Percentiles rank a stretch among this genome's conserved stretches.
These are phyloP conservation scores for Anguilla megastoma DNA, from an alignment of 2,797 vertebrate species.

Conservation along the genomic window DNA sequence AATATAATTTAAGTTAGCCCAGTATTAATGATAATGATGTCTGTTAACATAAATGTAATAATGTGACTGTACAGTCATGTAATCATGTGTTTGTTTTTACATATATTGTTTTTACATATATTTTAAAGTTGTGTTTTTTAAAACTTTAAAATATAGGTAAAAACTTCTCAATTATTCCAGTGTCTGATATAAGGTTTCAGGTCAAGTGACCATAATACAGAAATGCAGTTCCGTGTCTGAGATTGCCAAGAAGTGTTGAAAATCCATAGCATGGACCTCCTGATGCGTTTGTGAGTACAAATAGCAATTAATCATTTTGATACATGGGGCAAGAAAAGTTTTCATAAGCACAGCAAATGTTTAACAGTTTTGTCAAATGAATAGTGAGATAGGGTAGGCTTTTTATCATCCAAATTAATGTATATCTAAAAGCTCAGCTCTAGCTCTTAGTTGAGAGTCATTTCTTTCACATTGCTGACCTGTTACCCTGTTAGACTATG, in stretches of 20 bases:
- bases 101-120: not conserved
- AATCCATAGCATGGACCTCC: constrained; percentile 8
- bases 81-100: not conserved
- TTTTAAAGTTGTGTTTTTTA: not conserved
- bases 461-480: constrained; percentile 27
- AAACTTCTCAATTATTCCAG: not conserved
- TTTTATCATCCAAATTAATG: constrained; percentile 20
- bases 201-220: not conserved
- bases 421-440: constrained; percentile 8
- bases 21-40: not conserved
- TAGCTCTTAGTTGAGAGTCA: constrained; percentile 27
- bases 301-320: constrained; percentile 36
- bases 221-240: not conserved
- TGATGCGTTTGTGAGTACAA: not conserved
- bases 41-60: not conserved
- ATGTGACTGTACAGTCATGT: not conserved
- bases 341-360: not conserved
- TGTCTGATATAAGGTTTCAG: not conserved
- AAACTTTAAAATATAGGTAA: not conserved
- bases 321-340: constrained; percentile 34
- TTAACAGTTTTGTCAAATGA: not conserved
- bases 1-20: too few species aligned
- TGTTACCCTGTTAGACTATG: constrained; percentile 34
- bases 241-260: constrained; percentile 9
- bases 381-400: constrained; percentile 5